A percentile compares a stretch with the other conserved stretches of the same genome.
Conservation (phyloP, 2,797 vertebrate genomes). For the Xenentodon cancila region DNA sequence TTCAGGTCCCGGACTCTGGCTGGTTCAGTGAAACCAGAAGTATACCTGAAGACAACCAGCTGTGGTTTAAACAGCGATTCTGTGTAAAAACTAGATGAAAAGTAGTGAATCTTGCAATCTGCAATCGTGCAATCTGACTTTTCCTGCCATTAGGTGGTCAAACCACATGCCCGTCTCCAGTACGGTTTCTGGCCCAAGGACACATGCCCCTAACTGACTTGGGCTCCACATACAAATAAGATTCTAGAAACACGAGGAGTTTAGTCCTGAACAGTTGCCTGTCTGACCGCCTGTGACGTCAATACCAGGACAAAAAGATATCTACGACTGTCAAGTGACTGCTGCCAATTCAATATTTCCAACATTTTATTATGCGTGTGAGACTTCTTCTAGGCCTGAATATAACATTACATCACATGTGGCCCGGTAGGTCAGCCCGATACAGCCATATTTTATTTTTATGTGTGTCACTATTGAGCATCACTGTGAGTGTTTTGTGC, state of each 20-base stretch:
- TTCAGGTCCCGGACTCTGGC: too few species aligned
- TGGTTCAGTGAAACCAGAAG: too few species aligned
- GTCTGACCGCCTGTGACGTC: constrained; percentile 40
- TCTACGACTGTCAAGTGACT: constrained; percentile 37
- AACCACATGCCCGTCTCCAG: constrained; percentile 7
- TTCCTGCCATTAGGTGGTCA: constrained; percentile 6
- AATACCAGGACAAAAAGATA: constrained; percentile 44
- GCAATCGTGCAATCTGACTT: background rate
- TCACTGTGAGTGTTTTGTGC: background rate
- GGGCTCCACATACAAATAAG: constrained; percentile 19
- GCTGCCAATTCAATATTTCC: constrained; percentile 28
- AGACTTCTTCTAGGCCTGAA: constrained; percentile 17
- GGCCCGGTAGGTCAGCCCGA: constrained; percentile 1
- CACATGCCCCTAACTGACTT: constrained; percentile 30
- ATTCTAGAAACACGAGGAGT: constrained; percentile 28
- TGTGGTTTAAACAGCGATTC: too few species aligned
- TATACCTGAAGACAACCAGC: too few species aligned
- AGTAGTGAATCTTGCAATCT: background rate
- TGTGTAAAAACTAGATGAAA: too few species aligned
- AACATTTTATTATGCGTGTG: constrained; percentile 30
- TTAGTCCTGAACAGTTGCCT: constrained; percentile 34
- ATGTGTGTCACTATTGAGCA: constrained; percentile 8
- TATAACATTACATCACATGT: constrained; percentile 21
- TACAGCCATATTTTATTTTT: constrained; percentile 2
- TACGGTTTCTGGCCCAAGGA: constrained; percentile 11